Percentiles rank a stretch among this genome's conserved stretches.
These are phyloP conservation scores for Xestia c-nigrum DNA, from an alignment of 2,888 invertebrate genomes.

Conservation along the genomic window DNA sequence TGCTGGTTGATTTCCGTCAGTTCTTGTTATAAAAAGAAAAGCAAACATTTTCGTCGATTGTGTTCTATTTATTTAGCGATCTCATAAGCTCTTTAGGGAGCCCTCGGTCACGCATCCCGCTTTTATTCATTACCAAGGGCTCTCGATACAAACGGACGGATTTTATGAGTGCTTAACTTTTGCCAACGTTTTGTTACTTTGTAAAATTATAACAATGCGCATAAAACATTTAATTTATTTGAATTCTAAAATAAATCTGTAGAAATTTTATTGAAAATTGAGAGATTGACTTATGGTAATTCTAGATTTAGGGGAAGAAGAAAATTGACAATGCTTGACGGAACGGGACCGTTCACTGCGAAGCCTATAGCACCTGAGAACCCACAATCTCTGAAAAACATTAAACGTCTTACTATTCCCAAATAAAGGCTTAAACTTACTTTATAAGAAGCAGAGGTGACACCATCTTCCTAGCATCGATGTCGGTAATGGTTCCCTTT, in stretches of 20 bases:
- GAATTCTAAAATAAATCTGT: not conserved
- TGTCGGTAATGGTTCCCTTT: slow-evolving; percentile 95
- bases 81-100: slow-evolving; percentile 41
- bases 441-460: slow-evolving; percentile 93
- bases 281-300: too few species aligned
- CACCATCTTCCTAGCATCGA: slow-evolving; percentile 92
- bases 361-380: not conserved
- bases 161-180: slow-evolving; percentile 22
- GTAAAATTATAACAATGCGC: not conserved
- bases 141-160: slow-evolving; percentile 20
- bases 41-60: slow-evolving; percentile 37
- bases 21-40: slow-evolving; percentile 34
- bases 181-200: not conserved
- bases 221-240: not conserved
- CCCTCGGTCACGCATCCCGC: slow-evolving; percentile 46
- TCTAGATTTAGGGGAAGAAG: not conserved
- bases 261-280: not conserved
- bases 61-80: slow-evolving; percentile 45
- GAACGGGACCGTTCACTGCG: not conserved
- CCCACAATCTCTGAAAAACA: not conserved
- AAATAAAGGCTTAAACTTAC: slow-evolving; percentile 80
- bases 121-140: slow-evolving; percentile 39
- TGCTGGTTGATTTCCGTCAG: slow-evolving; percentile 28
- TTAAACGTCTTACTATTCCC: too few species aligned
- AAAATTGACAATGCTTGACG: not conserved